Percentiles rank a stretch among this genome's conserved stretches.
Evolutionary conservation across 1,140 invertebrate genomes (phyloP).

Genomic region (Globodera ellingtonae): DNA sequence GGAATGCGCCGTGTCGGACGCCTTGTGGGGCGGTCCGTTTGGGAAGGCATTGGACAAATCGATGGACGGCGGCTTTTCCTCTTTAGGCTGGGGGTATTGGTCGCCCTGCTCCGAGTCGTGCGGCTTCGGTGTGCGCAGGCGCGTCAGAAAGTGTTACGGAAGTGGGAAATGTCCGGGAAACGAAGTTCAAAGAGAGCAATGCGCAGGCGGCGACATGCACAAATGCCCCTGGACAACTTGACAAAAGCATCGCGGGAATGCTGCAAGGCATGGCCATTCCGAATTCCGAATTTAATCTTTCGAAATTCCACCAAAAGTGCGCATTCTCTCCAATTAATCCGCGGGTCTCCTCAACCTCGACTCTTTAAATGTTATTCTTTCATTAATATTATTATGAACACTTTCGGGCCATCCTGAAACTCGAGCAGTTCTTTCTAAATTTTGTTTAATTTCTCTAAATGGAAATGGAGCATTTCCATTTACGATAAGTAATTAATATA

Average conservation of each 20-base stretch:
- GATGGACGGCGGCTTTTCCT: neutral
- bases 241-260: neutral
- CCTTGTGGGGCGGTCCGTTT: conserved; percentile 59
- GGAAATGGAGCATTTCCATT: no score
- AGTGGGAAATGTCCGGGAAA: conserved; percentile 53
- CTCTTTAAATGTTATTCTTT: no score
- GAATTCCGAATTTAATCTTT: no score
- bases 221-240: neutral
- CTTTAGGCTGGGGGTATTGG: conserved; percentile 65
- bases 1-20: conserved; percentile 51
- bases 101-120: conserved; percentile 56
- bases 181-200: conserved; percentile 56
- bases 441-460: no score
- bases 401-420: no score
- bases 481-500: no score
- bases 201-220: conserved; percentile 18
- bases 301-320: no score
- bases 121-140: conserved; percentile 56
- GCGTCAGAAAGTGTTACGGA: conserved; percentile 64
- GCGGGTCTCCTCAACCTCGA: no score
- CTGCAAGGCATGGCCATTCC: no score
- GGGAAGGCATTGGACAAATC: conserved; percentile 1
- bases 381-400: no score
- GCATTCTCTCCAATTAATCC: no score
- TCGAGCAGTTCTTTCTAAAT: no score